Conservation (phyloP, 1,140 invertebrate genomes). For the Philaenus spumarius region DNA sequence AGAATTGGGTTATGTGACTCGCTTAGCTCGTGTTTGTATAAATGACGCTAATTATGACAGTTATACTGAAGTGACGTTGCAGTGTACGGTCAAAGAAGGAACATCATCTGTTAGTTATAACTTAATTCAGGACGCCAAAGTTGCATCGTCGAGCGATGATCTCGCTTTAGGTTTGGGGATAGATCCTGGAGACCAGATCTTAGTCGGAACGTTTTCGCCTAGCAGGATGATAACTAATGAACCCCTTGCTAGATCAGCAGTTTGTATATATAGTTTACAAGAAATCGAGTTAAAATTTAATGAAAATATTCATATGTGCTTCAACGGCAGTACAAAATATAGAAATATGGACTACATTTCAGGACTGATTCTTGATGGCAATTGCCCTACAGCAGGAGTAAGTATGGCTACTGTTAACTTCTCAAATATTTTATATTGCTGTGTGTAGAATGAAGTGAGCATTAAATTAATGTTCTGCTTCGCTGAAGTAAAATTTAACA, state of each 20-base stretch:
- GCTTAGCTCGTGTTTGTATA: conserved; percentile 86
- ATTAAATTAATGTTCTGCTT: too few relatives aligned
- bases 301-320: conserved; percentile 93
- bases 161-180: conserved; percentile 74
- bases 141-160: conserved; percentile 70
- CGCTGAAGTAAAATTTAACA: too few relatives aligned
- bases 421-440: too few relatives aligned
- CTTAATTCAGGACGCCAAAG: conserved; percentile 83
- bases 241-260: conserved; percentile 65
- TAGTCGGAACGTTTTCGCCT: conserved; percentile 79
- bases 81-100: conserved; percentile 60
- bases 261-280: conserved; percentile 78
- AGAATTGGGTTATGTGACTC: conserved; percentile 81
- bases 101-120: conserved; percentile 64
- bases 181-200: conserved; percentile 62
- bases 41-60: conserved; percentile 90
- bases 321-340: conserved; percentile 86
- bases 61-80: conserved; percentile 90
- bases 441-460: too few relatives aligned
- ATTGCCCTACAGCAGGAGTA: conserved; percentile 76
- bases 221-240: conserved; percentile 75
- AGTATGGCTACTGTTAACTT: too few relatives aligned
- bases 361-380: conserved; percentile 80
- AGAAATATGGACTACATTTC: conserved; percentile 91
- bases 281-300: conserved; percentile 91